Conservation (phyloP, 2,888 invertebrate species). For the Aporophyla lueneburgensis region DNA sequence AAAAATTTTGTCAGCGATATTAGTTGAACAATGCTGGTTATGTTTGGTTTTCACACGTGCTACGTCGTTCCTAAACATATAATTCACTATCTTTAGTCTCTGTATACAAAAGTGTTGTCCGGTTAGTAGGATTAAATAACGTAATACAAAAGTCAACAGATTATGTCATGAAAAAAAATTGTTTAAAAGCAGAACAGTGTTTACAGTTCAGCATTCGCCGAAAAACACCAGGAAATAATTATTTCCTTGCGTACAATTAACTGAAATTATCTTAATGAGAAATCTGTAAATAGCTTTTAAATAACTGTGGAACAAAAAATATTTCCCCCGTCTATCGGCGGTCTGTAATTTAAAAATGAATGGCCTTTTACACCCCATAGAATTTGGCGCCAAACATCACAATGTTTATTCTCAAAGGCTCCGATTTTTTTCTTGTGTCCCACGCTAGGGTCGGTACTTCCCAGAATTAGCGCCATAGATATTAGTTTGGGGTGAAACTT, state of each 20-base stretch:
- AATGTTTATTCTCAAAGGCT: constrained; percentile 64
- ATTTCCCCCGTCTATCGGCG: constrained; percentile 3
- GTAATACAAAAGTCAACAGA: constrained; percentile 15
- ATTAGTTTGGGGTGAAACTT: constrained; percentile 56
- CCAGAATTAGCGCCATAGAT: constrained; percentile 70
- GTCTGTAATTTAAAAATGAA: constrained; percentile 63
- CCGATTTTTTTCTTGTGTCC: constrained; percentile 65
- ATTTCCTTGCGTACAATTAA: constrained; percentile 18
- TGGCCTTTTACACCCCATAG: constrained; percentile 63
- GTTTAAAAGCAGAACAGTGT: constrained; percentile 21
- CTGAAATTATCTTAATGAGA: constrained; percentile 44
- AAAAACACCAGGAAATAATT: constrained; percentile 30
- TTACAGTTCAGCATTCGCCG: constrained; percentile 5
- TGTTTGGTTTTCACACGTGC: constrained; percentile 60
- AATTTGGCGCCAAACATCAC: constrained; percentile 69
- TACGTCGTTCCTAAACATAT: constrained; percentile 35
- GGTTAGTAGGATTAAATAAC: constrained; percentile 22
- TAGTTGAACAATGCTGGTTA: constrained; percentile 25
- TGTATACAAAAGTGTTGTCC: constrained; percentile 5
- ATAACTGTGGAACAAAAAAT: constrained; percentile 18
- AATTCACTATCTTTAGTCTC: constrained; percentile 31
- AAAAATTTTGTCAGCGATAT: constrained; percentile 46
- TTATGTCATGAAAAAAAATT: constrained; percentile 29
- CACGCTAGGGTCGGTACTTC: constrained; percentile 73
- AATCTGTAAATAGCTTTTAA: constrained; percentile 39